Evolutionary conservation across 2,113 vertebrate genomes (phyloP).

Genomic region (Ifrita kowaldi): DNA sequence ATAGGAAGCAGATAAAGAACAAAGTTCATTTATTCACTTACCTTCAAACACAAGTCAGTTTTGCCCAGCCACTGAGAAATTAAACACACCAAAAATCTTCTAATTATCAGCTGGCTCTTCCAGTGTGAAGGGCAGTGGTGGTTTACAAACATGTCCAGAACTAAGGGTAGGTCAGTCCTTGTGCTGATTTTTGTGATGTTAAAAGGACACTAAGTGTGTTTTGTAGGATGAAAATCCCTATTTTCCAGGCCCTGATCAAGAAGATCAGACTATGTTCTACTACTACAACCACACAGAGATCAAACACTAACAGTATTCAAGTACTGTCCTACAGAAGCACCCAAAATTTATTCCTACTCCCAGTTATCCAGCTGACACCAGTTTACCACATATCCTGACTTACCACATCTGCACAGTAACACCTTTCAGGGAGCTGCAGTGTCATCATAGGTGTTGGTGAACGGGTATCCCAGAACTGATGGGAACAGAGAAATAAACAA

Average conservation of each 20-base stretch:
- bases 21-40: background rate
- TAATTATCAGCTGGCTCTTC: background rate
- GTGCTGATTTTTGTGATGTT: background rate
- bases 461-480: conserved; percentile 97
- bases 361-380: background rate
- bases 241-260: background rate
- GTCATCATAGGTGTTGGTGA: conserved; percentile 98
- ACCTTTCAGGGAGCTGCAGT: conserved; percentile 90
- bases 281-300: background rate
- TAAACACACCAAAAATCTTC: background rate
- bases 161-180: background rate
- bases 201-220: background rate
- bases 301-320: background rate
- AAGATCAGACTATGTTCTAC: background rate
- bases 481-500: background rate
- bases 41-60: background rate
- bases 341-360: background rate
- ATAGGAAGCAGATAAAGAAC: background rate
- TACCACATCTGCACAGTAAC: conserved; percentile 98
- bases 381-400: background rate
- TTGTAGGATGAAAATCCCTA: background rate
- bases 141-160: background rate
- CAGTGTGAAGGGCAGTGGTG: background rate
- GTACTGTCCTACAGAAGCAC: background rate
- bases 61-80: background rate